A percentile compares a stretch with the other conserved stretches of the same genome.
These are phyloP conservation scores for Proteles cristata DNA, from an alignment of 2,113 vertebrate genomes.

Conservation along the genomic window DNA sequence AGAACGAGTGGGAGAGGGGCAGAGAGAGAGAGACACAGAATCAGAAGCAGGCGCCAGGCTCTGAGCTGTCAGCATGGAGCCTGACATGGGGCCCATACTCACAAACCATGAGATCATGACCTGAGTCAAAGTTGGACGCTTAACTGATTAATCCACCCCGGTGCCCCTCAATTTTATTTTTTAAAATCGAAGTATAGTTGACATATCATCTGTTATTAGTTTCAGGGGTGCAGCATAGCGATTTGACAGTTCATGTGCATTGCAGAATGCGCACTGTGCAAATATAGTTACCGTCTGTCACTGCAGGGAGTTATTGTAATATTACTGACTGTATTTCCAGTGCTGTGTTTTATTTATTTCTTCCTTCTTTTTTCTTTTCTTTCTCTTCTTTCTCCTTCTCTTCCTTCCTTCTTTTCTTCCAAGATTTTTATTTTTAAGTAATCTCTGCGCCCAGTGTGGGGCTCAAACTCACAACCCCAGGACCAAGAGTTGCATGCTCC, in stretches of 20 bases:
- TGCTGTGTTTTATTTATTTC: not conserved
- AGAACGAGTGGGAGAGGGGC: too few species aligned
- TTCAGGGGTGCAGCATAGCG: not conserved
- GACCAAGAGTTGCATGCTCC: too few species aligned
- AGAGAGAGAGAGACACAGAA: too few species aligned
- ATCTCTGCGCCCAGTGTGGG: too few species aligned
- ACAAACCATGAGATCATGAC: not conserved
- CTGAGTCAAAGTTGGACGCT: not conserved
- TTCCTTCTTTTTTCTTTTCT: too few species aligned
- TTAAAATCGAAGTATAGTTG: not conserved
- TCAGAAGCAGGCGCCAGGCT: not conserved
- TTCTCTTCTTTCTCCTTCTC: too few species aligned
- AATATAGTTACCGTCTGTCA: not conserved
- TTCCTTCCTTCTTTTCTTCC: too few species aligned
- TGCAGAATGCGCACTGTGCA: not conserved
- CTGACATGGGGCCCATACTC: too few species aligned
- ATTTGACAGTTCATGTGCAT: not conserved
- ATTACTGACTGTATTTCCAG: not conserved
- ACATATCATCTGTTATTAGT: not conserved
- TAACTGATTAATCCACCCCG: not conserved
- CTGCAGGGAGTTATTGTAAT: not conserved
- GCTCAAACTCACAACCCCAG: too few species aligned
- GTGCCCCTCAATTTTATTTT: not conserved
- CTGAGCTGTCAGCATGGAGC: too few species aligned
- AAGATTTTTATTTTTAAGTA: too few species aligned